Evolutionary conservation across 2,797 vertebrate genomes (phyloP), one percentile per base, ranked within the genome.

Genomic region (Zalophus californianus): DNA sequence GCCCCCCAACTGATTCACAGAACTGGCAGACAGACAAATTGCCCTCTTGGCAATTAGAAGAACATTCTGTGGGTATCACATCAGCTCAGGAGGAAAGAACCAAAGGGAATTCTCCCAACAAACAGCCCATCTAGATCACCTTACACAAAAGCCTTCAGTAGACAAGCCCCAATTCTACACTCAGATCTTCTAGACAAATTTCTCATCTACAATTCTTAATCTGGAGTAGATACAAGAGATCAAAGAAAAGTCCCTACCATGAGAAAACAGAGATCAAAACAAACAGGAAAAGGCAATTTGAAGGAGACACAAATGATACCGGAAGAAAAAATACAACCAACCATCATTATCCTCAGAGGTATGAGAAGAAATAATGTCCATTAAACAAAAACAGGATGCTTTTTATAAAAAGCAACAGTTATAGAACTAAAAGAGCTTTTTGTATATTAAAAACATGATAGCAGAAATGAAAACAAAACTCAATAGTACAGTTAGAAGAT

Each of bases 381-480:
- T 60, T 23, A 73, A 90, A 89, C 60, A 84, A 91, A 93, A 87
- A 23, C 13, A 87, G 23, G 77, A 44, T 50, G 56, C 13, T 77
- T 60, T 91, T 58, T 60, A 93, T 79, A 62, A 94, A 94, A 77
- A 86, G 18, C 25, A 94, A 87, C 11, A 87, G 10, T 77, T 16
- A 91, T 5, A 91, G 52, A 91, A 87, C 29, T 3, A n/a, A 94
- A 60, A 70, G n/a, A 86, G 15, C 16, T 79, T 75, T 44, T 32
- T 52, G 5, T 27, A 23, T 80, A 92, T 58, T 89, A 66, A 80
- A 90, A 91, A 84, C 15, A 87, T 32, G 27, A 83, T 32, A 50
- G 21, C 3, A 87, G 27, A 86, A 75, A 87, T 23, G 5, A 86
- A 91, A 91, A 84, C 4, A 79, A 86, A 95, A 88, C 27, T 44